Percentiles rank a stretch among this genome's conserved stretches.
Evolutionary conservation across 2,113 vertebrate species (phyloP).

Genomic region (Bos javanicus): DNA sequence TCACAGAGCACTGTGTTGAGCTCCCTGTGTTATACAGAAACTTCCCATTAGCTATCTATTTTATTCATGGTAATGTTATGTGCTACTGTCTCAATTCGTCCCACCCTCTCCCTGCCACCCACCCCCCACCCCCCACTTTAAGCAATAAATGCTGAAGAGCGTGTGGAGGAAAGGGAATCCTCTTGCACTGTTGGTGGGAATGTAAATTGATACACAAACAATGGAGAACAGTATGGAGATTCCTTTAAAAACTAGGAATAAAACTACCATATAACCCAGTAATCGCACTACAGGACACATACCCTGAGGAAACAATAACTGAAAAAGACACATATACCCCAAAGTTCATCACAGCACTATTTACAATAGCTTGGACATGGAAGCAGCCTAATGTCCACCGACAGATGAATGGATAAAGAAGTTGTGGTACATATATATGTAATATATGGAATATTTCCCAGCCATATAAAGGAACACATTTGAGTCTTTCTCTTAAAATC

Average conservation of each 20-base stretch:
- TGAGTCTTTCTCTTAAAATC: not conserved
- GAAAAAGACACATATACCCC: not conserved
- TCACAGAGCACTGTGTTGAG: not conserved
- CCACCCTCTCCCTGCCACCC: not conserved
- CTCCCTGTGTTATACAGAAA: not conserved
- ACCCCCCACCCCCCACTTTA: fast-evolving
- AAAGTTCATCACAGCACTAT: not conserved
- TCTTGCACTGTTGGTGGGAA: not conserved
- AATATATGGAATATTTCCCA: not conserved
- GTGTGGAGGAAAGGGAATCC: not conserved
- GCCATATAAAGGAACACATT: not conserved
- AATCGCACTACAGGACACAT: not conserved
- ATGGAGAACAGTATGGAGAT: not conserved
- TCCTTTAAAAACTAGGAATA: not conserved
- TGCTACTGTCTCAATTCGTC: not conserved
- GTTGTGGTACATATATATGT: not conserved
- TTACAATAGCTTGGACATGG: not conserved
- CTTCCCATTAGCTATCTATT: not conserved
- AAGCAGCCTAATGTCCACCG: not conserved
- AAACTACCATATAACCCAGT: not conserved
- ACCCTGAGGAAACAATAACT: not conserved
- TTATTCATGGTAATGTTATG: not conserved
- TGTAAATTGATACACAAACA: not conserved
- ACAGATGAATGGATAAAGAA: not conserved
- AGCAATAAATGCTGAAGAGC: not conserved